Evolutionary conservation across 2,113 vertebrate genomes (phyloP).

Genomic region (Perognathus longimembris): DNA sequence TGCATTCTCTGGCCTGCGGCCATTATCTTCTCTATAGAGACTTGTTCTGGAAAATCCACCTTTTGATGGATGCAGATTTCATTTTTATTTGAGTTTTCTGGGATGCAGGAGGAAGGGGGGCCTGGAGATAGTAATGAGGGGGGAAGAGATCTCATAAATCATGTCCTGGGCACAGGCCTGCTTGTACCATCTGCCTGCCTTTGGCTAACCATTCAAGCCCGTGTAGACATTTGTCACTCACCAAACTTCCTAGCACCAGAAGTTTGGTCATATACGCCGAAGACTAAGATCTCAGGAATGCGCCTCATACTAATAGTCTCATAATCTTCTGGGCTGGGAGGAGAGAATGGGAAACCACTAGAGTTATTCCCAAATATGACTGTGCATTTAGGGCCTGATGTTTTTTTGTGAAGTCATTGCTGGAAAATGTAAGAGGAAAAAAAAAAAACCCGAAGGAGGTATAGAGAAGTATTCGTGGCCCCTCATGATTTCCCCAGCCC

Average conservation of each 20-base stretch:
- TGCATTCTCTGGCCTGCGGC: background rate
- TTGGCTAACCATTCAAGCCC: slow-evolving; percentile 11
- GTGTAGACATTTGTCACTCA: background rate
- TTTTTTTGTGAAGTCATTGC: slow-evolving; percentile 43
- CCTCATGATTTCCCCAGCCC: background rate
- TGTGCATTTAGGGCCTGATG: background rate
- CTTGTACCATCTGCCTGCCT: slow-evolving; percentile 32
- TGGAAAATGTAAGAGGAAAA: slow-evolving; percentile 36
- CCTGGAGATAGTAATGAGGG: background rate
- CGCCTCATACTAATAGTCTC: slow-evolving; percentile 15
- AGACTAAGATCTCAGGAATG: slow-evolving; percentile 3
- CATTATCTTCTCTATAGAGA: background rate
- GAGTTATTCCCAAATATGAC: slow-evolving; percentile 13
- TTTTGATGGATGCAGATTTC: slow-evolving; percentile 1
- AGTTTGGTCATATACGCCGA: background rate
- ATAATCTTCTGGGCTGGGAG: slow-evolving; percentile 29
- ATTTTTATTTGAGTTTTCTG: background rate
- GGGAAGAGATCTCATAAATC: background rate
- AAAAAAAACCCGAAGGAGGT: background rate
- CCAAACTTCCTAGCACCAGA: background rate
- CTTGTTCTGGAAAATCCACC: background rate
- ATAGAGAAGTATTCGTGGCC: slow-evolving; percentile 34
- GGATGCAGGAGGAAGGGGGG: background rate
- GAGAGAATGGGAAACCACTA: slow-evolving; percentile 3
- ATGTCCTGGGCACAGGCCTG: background rate